phyloP scores from a whole-genome alignment of 2,888 invertebrate genomes.

The Lordiphosa andalusiaca region DNA sequence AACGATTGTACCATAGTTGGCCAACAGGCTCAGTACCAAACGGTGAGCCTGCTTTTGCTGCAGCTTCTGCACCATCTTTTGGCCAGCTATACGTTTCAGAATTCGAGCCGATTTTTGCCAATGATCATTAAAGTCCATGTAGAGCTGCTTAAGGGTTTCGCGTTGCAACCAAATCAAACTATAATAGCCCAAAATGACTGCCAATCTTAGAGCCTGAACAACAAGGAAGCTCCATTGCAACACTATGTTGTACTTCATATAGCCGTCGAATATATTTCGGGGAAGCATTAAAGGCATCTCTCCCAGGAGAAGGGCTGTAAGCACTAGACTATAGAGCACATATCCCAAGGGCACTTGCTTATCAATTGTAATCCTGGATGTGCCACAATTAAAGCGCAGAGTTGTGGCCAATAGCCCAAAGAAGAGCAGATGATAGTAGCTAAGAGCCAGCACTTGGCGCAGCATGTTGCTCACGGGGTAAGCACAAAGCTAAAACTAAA shows the following conservation, averaged over 20 bases:
- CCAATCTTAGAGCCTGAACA: neutral
- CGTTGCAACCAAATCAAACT: conserved; percentile 44
- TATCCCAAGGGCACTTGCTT: conserved; percentile 32
- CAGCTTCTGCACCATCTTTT: conserved; percentile 16
- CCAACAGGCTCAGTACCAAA: conserved; percentile 20
- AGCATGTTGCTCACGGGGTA: conserved; percentile 38
- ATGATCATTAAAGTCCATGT: conserved; percentile 17
- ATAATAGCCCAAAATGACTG: conserved; percentile 29
- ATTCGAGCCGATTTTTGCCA: conserved; percentile 24
- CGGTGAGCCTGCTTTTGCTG: conserved; percentile 24
- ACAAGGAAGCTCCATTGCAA: conserved; percentile 31
- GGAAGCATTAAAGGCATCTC: conserved; percentile 22
- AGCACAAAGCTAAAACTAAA: neutral
- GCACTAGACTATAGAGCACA: conserved; percentile 36
- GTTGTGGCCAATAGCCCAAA: conserved; percentile 42
- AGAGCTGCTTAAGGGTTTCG: conserved; percentile 29
- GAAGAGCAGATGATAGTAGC: conserved; percentile 39
- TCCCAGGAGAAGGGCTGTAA: conserved; percentile 19
- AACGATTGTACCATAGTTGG: conserved; percentile 22
- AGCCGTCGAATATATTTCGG: conserved; percentile 8
- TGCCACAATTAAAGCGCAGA: conserved; percentile 10
- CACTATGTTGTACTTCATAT: conserved; percentile 44
- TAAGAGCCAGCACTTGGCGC: conserved; percentile 17
- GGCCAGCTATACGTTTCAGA: conserved; percentile 13
- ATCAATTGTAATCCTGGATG: neutral